Percentiles rank a stretch among this genome's conserved stretches.
Conservation (phyloP, 1,140 invertebrate genomes). For the Parapsyche elsis region DNA sequence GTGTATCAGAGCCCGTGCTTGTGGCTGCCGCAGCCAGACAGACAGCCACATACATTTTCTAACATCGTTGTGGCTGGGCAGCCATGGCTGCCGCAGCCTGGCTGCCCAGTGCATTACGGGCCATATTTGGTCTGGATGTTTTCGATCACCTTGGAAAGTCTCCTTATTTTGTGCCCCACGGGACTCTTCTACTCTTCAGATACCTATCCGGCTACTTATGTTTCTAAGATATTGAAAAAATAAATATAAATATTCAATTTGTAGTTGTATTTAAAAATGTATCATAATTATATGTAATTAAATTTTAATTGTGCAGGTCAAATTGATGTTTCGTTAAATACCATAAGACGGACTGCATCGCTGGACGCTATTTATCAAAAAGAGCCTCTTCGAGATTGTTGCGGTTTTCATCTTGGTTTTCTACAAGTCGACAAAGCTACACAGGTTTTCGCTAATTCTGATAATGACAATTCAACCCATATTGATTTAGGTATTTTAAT, state of each 20-base stretch:
- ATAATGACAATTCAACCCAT: no score
- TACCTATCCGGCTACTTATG: no score
- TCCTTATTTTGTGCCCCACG: no score
- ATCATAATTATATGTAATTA: background rate
- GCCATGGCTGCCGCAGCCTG: no score
- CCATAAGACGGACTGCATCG: conserved; percentile 79
- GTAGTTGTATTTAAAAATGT: background rate
- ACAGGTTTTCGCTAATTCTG: conserved; percentile 65
- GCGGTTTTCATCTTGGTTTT: conserved; percentile 73
- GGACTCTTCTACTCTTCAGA: no score
- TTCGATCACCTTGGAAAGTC: no score
- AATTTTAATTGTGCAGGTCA: conserved; percentile 65
- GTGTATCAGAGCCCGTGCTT: no score
- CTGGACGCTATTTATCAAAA: conserved; percentile 81
- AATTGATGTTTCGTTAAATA: conserved; percentile 71
- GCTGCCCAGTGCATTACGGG: no score
- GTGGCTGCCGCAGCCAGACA: no score
- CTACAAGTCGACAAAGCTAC: conserved; percentile 82
- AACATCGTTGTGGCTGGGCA: no score
- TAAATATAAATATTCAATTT: background rate
- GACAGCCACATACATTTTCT: no score
- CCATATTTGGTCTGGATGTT: no score
- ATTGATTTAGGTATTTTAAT: background rate
- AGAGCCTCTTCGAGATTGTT: conserved; percentile 79
- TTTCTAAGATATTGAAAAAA: background rate